These are phyloP conservation scores for Mustela nigripes DNA, from an alignment of 2,113 vertebrate genomes.

Conservation along the genomic window DNA sequence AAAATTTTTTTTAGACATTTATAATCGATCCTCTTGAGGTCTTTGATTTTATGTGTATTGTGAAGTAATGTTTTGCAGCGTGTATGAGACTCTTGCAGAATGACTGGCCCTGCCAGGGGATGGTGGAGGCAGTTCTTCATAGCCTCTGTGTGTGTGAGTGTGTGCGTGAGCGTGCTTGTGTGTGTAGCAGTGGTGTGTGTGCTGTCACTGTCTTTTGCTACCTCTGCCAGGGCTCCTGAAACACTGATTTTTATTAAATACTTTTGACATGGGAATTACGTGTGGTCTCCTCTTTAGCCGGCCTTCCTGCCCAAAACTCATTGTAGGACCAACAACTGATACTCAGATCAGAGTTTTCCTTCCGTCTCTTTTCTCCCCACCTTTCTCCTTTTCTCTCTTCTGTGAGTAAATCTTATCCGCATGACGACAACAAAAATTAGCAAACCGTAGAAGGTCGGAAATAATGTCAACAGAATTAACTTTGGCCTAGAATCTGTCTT, in stretches of 20 bases:
- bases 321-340: background rate
- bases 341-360: background rate
- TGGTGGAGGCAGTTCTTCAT: no score
- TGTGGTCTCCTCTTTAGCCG: background rate
- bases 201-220: background rate
- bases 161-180: rapidly evolving
- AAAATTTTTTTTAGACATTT: background rate
- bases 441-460: background rate
- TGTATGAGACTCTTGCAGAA: background rate
- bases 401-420: conserved; percentile 12
- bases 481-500: background rate
- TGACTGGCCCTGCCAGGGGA: background rate
- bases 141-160: background rate
- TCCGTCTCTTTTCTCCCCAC: background rate
- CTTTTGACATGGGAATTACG: background rate
- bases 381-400: background rate
- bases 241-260: background rate
- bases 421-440: conserved; percentile 3
- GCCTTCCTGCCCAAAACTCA: background rate
- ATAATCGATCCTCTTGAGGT: background rate
- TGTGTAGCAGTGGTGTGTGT: no score
- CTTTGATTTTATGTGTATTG: background rate
- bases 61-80: background rate
- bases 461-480: background rate
- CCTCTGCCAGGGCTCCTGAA: background rate